Evolutionary conservation across 1,140 invertebrate species (phyloP), one percentile per base, ranked within the genome.

Genomic region (Callitettix versicolor): DNA sequence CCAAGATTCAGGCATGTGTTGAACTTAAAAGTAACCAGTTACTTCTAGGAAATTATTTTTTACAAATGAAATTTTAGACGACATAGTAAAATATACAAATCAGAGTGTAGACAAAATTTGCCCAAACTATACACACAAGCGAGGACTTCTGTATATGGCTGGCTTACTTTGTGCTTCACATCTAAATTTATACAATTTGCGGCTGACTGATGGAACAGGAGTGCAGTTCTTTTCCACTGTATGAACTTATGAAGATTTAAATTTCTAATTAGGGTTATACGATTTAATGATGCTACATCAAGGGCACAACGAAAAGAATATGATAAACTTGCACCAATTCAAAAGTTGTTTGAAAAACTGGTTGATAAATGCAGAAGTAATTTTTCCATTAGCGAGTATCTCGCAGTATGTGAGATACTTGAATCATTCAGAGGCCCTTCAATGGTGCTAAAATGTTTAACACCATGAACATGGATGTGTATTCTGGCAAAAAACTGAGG

Each of bases 241-340:
- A 63, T 67, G 58, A 48, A 40, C 52, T 15, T 65, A n/a, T 61
- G 55, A 21, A 57, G 62, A 54, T 68, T 67, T 38, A 48, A 41
- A 38, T 61, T 57, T 51, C 55, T 67, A 46, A 40, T 65, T 20
- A 48, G 57, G 14, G 62, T 58, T 42, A 40, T 68, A 18, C 44
- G 65, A 55, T 69, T 69, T 58, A 64, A 67, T 52, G 60, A 67
- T 49, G 44, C 30, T 22, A 58, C 61, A 51, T 66, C 65, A 38
- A 41, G 63, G 26, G 43, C 7, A 42, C 33, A 63, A 59, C 53
- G 66, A 49, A 55, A 26, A 48, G 41, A 62, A 61, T 21, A 53
- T 14, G 67, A 70, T 42, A 67, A 68, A 53, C 60, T 64, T 48
- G 64, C 67, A 57, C 57, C 65, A 38, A 64, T 67, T 26, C 58